Evolutionary conservation across 2,888 invertebrate genomes (phyloP), one percentile per base, ranked within the genome.

Genomic region (Drosophila kambysellisi): DNA sequence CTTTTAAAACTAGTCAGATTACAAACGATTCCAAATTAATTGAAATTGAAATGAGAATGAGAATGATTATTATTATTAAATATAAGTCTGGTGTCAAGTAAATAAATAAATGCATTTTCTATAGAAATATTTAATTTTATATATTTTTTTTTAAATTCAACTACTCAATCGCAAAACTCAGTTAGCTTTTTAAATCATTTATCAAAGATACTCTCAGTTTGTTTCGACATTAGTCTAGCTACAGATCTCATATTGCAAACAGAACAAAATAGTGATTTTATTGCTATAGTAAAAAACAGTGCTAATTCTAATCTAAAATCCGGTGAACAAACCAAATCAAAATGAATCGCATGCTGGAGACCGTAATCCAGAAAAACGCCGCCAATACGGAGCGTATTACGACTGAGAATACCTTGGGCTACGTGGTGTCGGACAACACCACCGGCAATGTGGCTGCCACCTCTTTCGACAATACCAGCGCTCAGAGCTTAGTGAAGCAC

Each of bases 391-490:
- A 93, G 5, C 90, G 93, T 29, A 89, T 93, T 12, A 85, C 89
- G 57, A 66, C 79, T 25, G 88, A 87, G 56, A 91, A 92, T 61
- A 85, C 90, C 0, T 30, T 82, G 41, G 89, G 92, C 37, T 89
- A 84, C 64, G 88, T 92, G 20, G 81, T 93, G 1, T 82, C 88
- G 1, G 91, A 92, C 62, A 92, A 92, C 53, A 57, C 75, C 0
- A 67, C 81, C 4, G 90, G 88, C 2, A 81, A 82, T 11, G 82
- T 91, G 58, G 82, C 91, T 7, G 87, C 90, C 50, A 81, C 91
- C 0, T 83, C 92, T 0, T 92, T 89, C 41, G 93, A 93, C 46
- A 92, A 91, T 32, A 92, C 92, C 35, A 87, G 82, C 2, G 91
- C 93, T 4, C 85, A 89, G 77, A 88, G 85, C 4, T 87, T 93